Percentiles rank a stretch among this genome's conserved stretches.
phyloP scores from a whole-genome alignment of 2,888 invertebrate species.

The Linyphia triangularis region DNA sequence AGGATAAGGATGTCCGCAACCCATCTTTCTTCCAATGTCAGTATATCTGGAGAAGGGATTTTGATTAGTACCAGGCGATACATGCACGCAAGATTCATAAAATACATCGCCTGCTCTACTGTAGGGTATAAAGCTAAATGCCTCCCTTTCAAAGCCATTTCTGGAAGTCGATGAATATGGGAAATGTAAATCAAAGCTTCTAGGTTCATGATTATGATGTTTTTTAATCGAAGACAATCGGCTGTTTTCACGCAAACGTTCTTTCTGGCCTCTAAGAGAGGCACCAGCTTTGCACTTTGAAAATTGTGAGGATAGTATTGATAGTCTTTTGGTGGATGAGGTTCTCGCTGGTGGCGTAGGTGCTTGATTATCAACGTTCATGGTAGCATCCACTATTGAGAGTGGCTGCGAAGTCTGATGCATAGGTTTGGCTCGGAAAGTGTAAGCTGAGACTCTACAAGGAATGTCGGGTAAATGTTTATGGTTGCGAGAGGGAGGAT shows the following conservation, averaged over 20 bases:
- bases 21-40: not conserved
- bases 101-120: too few relatives aligned
- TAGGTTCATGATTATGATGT: not conserved
- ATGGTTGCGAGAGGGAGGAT: constrained; percentile 50
- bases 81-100: too few relatives aligned
- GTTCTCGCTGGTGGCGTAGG: constrained; percentile 48
- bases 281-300: not conserved
- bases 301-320: not conserved
- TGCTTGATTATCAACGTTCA: not conserved
- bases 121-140: too few relatives aligned
- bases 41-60: not conserved
- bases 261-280: not conserved
- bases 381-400: not conserved
- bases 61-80: too few relatives aligned
- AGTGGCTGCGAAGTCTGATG: not conserved
- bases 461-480: constrained; percentile 45
- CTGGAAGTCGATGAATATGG: not conserved
- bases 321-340: constrained; percentile 9
- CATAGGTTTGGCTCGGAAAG: constrained; percentile 1
- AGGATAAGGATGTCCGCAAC: not conserved
- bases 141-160: not conserved
- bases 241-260: too few relatives aligned
- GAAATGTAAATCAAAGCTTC: not conserved
- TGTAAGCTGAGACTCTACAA: not conserved
- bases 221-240: not conserved